These are phyloP conservation scores for Melanotus villosus DNA, from an alignment of 2,888 invertebrate genomes.

Conservation along the genomic window DNA sequence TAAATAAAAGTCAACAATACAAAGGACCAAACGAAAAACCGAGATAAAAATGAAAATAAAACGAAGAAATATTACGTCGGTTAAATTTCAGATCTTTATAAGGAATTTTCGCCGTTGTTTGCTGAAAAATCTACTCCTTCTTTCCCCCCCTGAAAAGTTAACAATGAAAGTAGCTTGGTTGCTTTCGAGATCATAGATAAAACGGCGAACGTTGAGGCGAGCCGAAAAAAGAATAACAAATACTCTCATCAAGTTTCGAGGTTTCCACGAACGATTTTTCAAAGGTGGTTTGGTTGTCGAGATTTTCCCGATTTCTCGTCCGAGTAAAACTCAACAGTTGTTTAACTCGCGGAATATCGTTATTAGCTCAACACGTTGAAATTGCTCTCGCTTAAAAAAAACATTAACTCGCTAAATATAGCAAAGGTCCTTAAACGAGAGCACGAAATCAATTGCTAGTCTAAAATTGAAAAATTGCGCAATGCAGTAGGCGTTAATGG, in stretches of 20 bases:
- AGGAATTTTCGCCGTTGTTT: background rate
- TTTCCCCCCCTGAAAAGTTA: background rate
- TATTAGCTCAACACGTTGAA: background rate
- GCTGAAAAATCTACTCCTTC: background rate
- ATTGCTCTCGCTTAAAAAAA: background rate
- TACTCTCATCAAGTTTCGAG: conserved; percentile 3
- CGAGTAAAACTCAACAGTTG: no score
- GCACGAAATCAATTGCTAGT: background rate
- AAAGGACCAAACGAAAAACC: background rate
- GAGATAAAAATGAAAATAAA: background rate
- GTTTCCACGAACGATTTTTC: conserved; percentile 12
- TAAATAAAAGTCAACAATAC: conserved; percentile 2
- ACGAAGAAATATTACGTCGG: background rate
- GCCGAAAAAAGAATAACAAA: conserved; percentile 8
- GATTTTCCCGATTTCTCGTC: background rate
- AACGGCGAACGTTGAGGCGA: background rate
- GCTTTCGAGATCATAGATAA: conserved; percentile 1
- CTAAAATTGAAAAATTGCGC: conserved; percentile 10
- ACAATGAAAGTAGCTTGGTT: background rate
- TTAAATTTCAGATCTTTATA: background rate
- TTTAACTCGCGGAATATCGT: background rate
- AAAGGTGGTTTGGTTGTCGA: background rate
- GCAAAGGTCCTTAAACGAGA: background rate
- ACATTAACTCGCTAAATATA: background rate
- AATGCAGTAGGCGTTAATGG: conserved; percentile 9